Percentiles rank a stretch among this genome's conserved stretches.
These are phyloP conservation scores for Lycia hirtaria DNA, from an alignment of 2,888 invertebrate genomes.

Conservation along the genomic window DNA sequence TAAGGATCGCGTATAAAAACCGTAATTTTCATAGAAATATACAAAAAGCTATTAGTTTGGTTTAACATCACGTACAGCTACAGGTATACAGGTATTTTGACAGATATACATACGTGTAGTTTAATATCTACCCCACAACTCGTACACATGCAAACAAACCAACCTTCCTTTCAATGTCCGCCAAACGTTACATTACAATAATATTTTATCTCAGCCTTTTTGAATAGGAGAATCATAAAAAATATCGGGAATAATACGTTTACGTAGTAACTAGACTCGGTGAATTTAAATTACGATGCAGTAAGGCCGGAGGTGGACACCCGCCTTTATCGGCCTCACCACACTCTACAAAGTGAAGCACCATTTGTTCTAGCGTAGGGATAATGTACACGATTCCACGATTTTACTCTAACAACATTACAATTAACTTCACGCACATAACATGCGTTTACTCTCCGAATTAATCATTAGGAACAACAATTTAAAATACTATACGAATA, in stretches of 20 bases:
- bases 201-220: slow-evolving; percentile 82
- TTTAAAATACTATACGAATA: slow-evolving; percentile 80
- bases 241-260: slow-evolving; percentile 78
- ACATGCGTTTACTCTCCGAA: slow-evolving; percentile 70
- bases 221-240: slow-evolving; percentile 82
- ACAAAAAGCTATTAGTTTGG: slow-evolving; percentile 78
- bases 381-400: slow-evolving; percentile 82
- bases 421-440: slow-evolving; percentile 72
- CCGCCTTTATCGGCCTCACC: slow-evolving; percentile 48
- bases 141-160: slow-evolving; percentile 53
- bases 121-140: slow-evolving; percentile 40
- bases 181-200: slow-evolving; percentile 75
- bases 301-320: slow-evolving; percentile 38
- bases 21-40: slow-evolving; percentile 79
- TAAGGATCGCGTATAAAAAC: slow-evolving; percentile 75
- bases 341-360: slow-evolving; percentile 82
- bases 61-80: slow-evolving; percentile 68
- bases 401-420: slow-evolving; percentile 78
- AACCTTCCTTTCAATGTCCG: slow-evolving; percentile 66
- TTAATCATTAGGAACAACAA: slow-evolving; percentile 82
- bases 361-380: slow-evolving; percentile 86
- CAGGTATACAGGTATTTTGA: slow-evolving; percentile 48
- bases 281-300: slow-evolving; percentile 72
- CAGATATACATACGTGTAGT: slow-evolving; percentile 33
- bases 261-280: slow-evolving; percentile 69